Base-by-base conservation (phyloP, 2,113 vertebrate genomes). In the Varanus salvator region DNA sequence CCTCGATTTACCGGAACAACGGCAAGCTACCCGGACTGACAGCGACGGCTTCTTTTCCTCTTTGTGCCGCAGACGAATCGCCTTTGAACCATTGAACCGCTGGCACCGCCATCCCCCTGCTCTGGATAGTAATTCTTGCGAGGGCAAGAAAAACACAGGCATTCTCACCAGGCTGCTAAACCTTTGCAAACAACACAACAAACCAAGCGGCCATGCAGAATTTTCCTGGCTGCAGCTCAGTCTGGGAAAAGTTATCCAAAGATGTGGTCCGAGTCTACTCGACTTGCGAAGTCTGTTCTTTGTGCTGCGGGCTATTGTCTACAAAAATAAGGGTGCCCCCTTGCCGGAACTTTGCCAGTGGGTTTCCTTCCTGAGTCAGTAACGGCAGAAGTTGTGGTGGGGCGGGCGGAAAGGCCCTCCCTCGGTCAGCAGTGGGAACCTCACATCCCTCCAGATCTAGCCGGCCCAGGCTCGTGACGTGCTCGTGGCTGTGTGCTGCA, bases 1-100 rank as follows among this genome's bases (percentile, higher is more conserved):
- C 0, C 1, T 11, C 92, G 95, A 96, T 97, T 96, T 92, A 93
- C 0, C 12, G 78, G 2, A n/a, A 88, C 76, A 94, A 92, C 93
- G 0, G 17, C n/a, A 86, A 92, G 11, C 86, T 54, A 91, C 11
- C 8, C 19, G 4, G 87, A 66, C 94, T 57, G 1, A 0, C 0
- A 0, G 90, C 87, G 12, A 0, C 91, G 90, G 95, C 83, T 95
- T 91, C 69, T 85, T 29, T 86, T 92, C 89, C 90, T 80, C 31
- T 95, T 76, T 93, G 94, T 50, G 89, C 92, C 71, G 89, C 89
- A 8, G 25, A 91, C 76, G 92, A 44, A 44, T 44, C 38, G 69
- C n/a, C 15, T 71, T 52, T 71, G 4, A 15, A 34, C 34, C n/a
- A 74, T 74, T 12, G 11, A 72, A 72, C 68, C 27, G n/a, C 38